These are phyloP conservation scores for Fringilla coelebs DNA, from an alignment of 2,797 vertebrate genomes.

Conservation along the genomic window DNA sequence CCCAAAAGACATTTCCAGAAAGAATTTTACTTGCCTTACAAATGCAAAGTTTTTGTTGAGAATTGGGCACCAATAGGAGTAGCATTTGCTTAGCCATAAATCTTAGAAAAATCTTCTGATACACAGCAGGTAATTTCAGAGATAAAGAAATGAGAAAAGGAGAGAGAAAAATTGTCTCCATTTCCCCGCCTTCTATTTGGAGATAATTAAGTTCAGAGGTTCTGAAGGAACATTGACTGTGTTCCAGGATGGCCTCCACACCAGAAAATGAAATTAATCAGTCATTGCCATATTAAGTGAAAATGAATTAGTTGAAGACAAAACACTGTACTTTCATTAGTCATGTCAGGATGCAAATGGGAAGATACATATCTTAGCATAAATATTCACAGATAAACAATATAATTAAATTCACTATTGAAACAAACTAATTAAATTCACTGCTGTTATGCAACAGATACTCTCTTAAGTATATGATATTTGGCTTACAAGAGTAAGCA, in stretches of 20 bases:
- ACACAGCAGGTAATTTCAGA: slow-evolving; percentile 13
- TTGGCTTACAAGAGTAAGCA: background rate
- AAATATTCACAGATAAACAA: slow-evolving; percentile 40
- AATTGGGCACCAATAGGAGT: background rate
- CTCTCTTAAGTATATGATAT: background rate
- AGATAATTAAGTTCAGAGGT: slow-evolving; percentile 45
- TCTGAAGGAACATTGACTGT: slow-evolving; percentile 1
- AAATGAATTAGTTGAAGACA: slow-evolving; percentile 18
- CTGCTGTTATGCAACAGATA: slow-evolving; percentile 5
- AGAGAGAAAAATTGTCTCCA: background rate
- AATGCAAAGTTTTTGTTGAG: background rate
- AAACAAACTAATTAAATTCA: slow-evolving; percentile 48
- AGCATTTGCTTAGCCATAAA: background rate
- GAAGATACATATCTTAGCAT: background rate
- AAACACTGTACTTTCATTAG: slow-evolving; percentile 32
- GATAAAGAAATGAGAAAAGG: background rate
- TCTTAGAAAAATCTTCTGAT: background rate
- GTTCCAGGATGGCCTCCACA: background rate
- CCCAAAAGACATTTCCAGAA: background rate
- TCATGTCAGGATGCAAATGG: slow-evolving; percentile 35
- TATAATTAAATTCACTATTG: slow-evolving; percentile 35
- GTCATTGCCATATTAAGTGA: background rate
- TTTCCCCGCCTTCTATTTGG: background rate
- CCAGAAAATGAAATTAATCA: slow-evolving; percentile 46
- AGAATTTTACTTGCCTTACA: background rate